Percentiles rank a stretch among this genome's conserved stretches.
These are phyloP conservation scores for Drosophila leonis DNA, from an alignment of 2,888 invertebrate genomes.

Conservation along the genomic window DNA sequence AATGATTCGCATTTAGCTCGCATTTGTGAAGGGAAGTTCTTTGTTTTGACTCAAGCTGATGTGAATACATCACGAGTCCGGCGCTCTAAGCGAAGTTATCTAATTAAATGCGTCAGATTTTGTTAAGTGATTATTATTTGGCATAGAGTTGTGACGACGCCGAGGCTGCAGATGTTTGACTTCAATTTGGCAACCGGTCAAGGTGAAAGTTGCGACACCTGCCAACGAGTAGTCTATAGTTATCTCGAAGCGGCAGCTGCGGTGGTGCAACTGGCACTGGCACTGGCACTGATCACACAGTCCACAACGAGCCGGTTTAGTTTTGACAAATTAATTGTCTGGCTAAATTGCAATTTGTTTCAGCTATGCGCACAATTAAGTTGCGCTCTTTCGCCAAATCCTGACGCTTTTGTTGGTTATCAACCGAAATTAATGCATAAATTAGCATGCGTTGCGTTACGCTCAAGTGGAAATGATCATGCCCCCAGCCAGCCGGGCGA, in stretches of 20 bases:
- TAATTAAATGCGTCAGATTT: constrained; percentile 60
- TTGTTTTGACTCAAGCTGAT: constrained; percentile 50
- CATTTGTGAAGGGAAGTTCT: constrained; percentile 77
- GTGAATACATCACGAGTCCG: constrained; percentile 31
- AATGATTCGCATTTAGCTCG: constrained; percentile 34
- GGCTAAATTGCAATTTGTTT: constrained; percentile 68
- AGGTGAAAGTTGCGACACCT: constrained; percentile 83
- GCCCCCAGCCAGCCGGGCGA: constrained; percentile 15
- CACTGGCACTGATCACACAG: constrained; percentile 25
- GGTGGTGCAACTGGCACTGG: constrained; percentile 22
- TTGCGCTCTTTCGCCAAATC: constrained; percentile 35
- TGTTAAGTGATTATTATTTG: constrained; percentile 49
- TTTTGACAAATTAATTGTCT: constrained; percentile 80
- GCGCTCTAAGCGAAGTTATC: constrained; percentile 28
- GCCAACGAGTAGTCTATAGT: constrained; percentile 51
- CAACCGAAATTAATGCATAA: constrained; percentile 61
- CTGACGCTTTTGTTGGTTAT: constrained; percentile 48
- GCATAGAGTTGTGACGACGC: constrained; percentile 39
- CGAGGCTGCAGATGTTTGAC: constrained; percentile 23
- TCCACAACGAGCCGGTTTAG: constrained; percentile 28
- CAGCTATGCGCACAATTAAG: constrained; percentile 61
- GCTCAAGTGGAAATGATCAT: constrained; percentile 50
- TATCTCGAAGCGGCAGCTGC: constrained; percentile 19
- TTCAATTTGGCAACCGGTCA: constrained; percentile 71
- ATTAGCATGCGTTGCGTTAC: constrained; percentile 59